Percentiles rank a stretch among this genome's conserved stretches.
Conservation (phyloP, 1,140 invertebrate species). For the Bombus fervidus region DNA sequence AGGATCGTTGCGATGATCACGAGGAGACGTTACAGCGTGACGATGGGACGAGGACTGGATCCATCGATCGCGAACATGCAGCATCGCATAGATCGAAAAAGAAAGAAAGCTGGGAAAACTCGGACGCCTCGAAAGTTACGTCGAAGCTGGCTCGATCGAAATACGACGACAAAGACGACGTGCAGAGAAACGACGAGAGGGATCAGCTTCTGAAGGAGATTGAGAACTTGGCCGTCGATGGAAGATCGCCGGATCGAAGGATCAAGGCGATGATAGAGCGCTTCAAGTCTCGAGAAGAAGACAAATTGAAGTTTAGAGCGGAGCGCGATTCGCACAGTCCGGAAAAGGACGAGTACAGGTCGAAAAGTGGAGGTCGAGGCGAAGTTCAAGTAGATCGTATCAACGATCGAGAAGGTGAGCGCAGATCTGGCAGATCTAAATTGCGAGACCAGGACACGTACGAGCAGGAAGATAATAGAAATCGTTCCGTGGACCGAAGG, state of each 20-base stretch:
- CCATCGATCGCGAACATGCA: constrained; percentile 39
- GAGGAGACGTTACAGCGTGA: constrained; percentile 24
- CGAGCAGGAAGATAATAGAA: constrained; percentile 36
- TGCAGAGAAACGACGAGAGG: constrained; percentile 46
- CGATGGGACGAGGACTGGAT: constrained; percentile 26
- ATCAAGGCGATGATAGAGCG: constrained; percentile 67
- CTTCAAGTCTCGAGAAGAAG: constrained; percentile 58
- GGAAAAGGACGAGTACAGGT: constrained; percentile 43
- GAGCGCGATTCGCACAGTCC: constrained; percentile 49
- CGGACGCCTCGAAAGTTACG: constrained; percentile 12
- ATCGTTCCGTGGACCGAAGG: constrained; percentile 51
- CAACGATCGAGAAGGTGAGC: constrained; percentile 48
- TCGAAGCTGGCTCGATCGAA: constrained; percentile 20
- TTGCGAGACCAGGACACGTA: constrained; percentile 28
- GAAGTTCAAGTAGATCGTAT: constrained; percentile 25
- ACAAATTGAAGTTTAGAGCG: constrained; percentile 40
- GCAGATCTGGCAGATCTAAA: constrained; percentile 22
- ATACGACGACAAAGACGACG: constrained; percentile 13
- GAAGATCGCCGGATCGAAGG: constrained; percentile 59
- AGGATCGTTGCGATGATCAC: constrained; percentile 34
- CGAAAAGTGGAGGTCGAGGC: constrained; percentile 42
- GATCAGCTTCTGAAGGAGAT: constrained; percentile 55
- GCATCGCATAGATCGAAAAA: constrained; percentile 35
- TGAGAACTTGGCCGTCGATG: constrained; percentile 52
- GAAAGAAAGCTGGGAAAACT: constrained; percentile 36